Base-by-base conservation (phyloP, 2,797 vertebrate species). In the Pseudochaenichthys georgianus region DNA sequence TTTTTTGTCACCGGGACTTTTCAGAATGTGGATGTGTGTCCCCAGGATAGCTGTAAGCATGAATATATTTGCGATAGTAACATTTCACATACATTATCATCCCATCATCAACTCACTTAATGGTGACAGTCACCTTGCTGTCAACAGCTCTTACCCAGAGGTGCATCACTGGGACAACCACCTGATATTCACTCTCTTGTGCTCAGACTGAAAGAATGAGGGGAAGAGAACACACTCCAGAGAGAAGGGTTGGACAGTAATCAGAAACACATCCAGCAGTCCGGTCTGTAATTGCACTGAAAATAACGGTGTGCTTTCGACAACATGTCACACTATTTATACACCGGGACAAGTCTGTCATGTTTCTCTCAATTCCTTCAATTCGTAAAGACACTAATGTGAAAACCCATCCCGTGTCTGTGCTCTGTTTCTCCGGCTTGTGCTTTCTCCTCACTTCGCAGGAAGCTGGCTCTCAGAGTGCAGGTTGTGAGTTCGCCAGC, bases 101-200 rank as follows among this genome's bases (percentile, higher is more conserved):
- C 42, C 47, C 47, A 38, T 70, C 66, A 51, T 54, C 42, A 15
- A 5, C 47, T 75, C 42, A 38, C 16, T 43, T 17, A 63, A 62
- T 42, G 65, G 60, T 28, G 53, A 42, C n/a, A 78, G 69, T 77
- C 66, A 75, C 55, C 68, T 72, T 78, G 53, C 55, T 73, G 70
- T 77, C 42, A 13, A 62, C 52, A 57, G 11, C 47, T 59, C 38
- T 73, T 41, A 52, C 48, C 59, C 23, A 23, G 31, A 13, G 69
- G 52, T 12, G 6, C n/a, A 12, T 34, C 23, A 54, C 3, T 11
- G 10, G 11, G 11, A 28, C 1, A 10, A 7, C 9, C 23, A 9
- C 3, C 19, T 21, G 11, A 4, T 38, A 23, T 50, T 46, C n/a
- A 61, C 41, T 21, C 9, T 41, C 52, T 28, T 47, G 3, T 41